Conservation (phyloP, 2,888 invertebrate species). For the Diadromus collaris region DNA sequence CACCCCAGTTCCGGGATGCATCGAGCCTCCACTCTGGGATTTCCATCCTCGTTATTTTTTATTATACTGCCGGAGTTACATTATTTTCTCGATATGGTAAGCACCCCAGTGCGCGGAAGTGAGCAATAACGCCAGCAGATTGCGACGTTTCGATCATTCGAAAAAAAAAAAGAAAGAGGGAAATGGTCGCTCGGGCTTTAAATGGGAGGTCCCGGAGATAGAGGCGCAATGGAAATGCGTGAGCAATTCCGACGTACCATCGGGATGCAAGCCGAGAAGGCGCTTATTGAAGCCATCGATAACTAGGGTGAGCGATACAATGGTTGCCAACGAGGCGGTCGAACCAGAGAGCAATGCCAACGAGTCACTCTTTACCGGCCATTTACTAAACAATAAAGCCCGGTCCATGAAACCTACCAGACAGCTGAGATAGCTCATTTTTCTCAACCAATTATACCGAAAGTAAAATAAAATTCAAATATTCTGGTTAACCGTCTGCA, state of each 20-base stretch:
- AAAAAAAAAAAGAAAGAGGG: neutral
- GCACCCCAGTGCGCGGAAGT: constrained; percentile 1
- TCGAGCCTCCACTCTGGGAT: constrained; percentile 18
- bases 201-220: neutral
- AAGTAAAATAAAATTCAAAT: neutral
- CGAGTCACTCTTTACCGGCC: neutral
- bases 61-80: constrained; percentile 12
- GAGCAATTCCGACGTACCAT: constrained; percentile 14
- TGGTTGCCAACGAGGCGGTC: neutral
- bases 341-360: neutral
- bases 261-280: neutral
- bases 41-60: constrained; percentile 46
- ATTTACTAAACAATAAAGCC: neutral
- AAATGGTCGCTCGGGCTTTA: constrained; percentile 17
- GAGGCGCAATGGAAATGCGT: neutral
- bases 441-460: neutral
- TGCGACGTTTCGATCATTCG: constrained; percentile 8
- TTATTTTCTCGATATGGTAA: constrained; percentile 32
- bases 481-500: neutral
- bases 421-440: neutral
- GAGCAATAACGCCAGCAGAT: constrained; percentile 31
- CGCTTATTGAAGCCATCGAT: constrained; percentile 42
- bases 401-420: constrained; percentile 6
- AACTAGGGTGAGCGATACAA: neutral
- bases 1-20: neutral